Base-by-base conservation (phyloP, 2,888 invertebrate genomes). In the Nemurella pictetii region DNA sequence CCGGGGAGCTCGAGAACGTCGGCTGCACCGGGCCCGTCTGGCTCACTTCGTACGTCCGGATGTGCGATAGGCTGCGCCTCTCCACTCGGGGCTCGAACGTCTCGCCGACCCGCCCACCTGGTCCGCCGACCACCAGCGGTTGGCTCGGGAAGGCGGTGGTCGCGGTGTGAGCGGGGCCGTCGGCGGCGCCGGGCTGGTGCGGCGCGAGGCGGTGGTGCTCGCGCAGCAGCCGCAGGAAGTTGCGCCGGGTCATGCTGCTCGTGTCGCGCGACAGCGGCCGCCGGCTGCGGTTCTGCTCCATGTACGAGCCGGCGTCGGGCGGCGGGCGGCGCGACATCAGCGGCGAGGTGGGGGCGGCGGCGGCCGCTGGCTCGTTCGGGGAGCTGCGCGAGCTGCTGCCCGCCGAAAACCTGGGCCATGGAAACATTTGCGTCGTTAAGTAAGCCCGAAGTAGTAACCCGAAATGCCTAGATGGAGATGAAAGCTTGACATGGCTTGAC, bases 41-140 rank as follows among this genome's bases (percentile, higher is more conserved):
- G 26, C 80, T 77, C 20, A 84, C 55, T 25, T 84, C 80, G 80
- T 84, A 84, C 36, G 84, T 84, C 15, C 84, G 75, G 35, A 84
- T 75, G 80, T 84, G 84, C 27, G 75, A 26, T 25, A 3, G 26
- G 75, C 28, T 75, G 27, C 75, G 26, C 20, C 27, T n/a, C 28
- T 75, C 75, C 20, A 2, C 75, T 2, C 55, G 35, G 35, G 35
- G 4, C 12, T 35, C 35, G n/a, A n/a, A n/a, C n/a, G n/a, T n/a
- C n/a, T n/a, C n/a, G n/a, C n/a, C 32, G 32, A 5, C 9, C 32
- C 32, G 9, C 32, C 32, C 3, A 32, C 32, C 32, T 32, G 32
- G 32, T 9, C 4, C 32, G 4, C 15, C 55, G 55, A 12, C 55
- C 55, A 20, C 55, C 20, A 2, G 15, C 55, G 55, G 1, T 55